Conservation (phyloP, 2,113 vertebrate species). For the Mungos mungo region DNA sequence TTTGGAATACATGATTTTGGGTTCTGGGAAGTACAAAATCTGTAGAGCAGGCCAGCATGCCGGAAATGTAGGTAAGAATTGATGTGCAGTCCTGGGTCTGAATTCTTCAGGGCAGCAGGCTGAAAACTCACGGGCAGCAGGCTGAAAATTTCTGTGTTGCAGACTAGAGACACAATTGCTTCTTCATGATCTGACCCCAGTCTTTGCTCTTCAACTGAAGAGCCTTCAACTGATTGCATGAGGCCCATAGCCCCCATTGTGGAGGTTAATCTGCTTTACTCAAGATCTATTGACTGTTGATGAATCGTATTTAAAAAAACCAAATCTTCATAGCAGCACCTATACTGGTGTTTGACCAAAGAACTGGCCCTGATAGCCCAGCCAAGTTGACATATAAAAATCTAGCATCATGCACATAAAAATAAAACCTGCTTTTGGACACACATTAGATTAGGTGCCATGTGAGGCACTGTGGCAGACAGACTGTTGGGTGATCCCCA, state of each 20-base stretch:
- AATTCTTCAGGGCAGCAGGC: background rate
- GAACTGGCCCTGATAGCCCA: background rate
- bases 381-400: background rate
- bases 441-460: background rate
- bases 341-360: background rate
- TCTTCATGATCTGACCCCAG: background rate
- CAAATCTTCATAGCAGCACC: background rate
- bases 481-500: background rate
- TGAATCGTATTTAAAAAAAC: background rate
- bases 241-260: background rate
- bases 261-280: background rate
- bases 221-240: background rate
- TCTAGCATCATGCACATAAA: background rate
- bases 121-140: background rate
- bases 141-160: background rate
- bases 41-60: background rate
- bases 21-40: background rate
- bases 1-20: background rate
- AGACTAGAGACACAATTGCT: background rate
- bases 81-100: background rate
- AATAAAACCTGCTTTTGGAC: background rate
- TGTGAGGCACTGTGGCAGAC: background rate
- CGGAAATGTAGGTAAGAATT: background rate
- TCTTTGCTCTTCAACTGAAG: background rate
- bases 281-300: background rate